Evolutionary conservation across 2,797 vertebrate species (phyloP).

Genomic region (Falco peregrinus): DNA sequence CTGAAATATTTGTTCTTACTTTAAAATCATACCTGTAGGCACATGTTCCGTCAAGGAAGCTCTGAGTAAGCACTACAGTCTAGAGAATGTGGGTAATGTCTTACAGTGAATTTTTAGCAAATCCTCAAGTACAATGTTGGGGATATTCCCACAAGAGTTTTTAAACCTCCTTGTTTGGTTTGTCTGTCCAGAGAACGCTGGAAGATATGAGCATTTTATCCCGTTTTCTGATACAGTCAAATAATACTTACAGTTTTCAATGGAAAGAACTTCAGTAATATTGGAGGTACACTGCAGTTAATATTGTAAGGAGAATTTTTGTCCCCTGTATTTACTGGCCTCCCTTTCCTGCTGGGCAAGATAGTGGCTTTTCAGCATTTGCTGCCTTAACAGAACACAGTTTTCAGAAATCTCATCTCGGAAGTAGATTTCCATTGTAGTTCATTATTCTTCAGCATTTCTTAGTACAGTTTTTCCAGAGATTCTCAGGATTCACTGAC

Average conservation of each 20-base stretch:
- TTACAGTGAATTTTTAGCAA: neutral
- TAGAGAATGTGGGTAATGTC: neutral
- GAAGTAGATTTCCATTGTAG: neutral
- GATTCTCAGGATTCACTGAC: neutral
- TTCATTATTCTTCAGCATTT: neutral
- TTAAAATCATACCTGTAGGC: neutral
- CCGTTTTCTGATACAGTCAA: neutral
- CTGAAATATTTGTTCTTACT: neutral
- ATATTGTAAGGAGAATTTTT: neutral
- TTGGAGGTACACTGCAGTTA: neutral
- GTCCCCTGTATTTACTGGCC: neutral
- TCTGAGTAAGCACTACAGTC: neutral
- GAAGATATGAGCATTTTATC: neutral
- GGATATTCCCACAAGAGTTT: neutral
- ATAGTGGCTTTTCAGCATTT: neutral
- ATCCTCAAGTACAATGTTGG: neutral
- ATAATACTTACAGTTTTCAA: neutral
- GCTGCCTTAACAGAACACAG: neutral
- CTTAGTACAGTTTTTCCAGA: neutral
- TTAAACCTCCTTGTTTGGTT: neutral
- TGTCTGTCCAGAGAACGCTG: neutral
- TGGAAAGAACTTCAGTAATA: neutral
- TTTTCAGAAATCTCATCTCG: neutral
- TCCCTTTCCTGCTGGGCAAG: neutral
- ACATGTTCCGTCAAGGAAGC: neutral